Conservation (phyloP, 2,888 invertebrate genomes). For the Xestia xanthographa region DNA sequence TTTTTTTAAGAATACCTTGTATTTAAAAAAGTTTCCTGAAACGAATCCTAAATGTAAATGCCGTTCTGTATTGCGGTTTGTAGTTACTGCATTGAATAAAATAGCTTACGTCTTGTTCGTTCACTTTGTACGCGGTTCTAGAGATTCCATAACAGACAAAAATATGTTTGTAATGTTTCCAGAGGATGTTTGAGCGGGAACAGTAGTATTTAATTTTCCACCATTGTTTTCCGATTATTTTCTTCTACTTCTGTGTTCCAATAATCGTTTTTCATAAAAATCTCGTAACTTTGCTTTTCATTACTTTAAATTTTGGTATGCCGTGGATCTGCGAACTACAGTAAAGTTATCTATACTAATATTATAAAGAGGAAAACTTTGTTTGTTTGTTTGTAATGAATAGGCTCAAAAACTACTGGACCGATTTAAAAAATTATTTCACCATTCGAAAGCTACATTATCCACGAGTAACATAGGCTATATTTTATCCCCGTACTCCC, state of each 20-base stretch:
- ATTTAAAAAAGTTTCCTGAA: neutral
- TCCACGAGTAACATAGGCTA: no score
- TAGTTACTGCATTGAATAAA: neutral
- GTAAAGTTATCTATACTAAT: neutral
- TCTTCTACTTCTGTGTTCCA: neutral
- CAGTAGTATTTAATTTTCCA: neutral
- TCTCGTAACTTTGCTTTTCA: neutral
- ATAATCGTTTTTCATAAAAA: neutral
- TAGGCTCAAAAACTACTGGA: no score
- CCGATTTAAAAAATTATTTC: no score
- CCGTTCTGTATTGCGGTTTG: neutral
- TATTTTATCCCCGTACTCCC: no score
- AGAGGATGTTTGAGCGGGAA: neutral
- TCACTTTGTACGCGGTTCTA: neutral
- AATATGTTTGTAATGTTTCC: neutral
- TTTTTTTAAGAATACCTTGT: neutral
- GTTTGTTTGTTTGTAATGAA: no score
- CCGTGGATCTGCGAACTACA: neutral
- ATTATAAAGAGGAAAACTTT: no score
- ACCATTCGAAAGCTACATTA: no score
- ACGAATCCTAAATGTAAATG: neutral
- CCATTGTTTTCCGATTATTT: slow-evolving; percentile 4
- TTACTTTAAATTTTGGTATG: neutral
- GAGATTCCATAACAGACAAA: neutral
- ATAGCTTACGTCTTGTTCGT: neutral